Percentiles rank a stretch among this genome's conserved stretches.
phyloP scores from a whole-genome alignment of 2,797 vertebrate genomes.

The Eidolon dupreanum region DNA sequence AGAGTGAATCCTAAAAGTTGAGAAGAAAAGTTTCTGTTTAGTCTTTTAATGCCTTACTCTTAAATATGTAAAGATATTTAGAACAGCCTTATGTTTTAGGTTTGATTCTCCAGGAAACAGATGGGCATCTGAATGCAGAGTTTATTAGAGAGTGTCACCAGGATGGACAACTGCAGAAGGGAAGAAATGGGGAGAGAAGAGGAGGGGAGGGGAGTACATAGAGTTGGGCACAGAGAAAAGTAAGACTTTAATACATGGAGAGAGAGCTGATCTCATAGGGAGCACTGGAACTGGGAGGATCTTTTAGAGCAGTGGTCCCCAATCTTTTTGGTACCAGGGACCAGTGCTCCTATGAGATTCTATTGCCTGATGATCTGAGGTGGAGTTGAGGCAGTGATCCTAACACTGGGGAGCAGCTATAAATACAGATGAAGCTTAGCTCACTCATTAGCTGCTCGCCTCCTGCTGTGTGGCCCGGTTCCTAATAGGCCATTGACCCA shows the following conservation, averaged over 20 bases:
- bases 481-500: too few relatives aligned
- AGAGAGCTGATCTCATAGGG: not conserved
- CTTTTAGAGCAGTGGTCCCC: too few relatives aligned
- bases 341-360: too few relatives aligned
- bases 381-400: too few relatives aligned
- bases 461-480: too few relatives aligned
- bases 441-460: too few relatives aligned
- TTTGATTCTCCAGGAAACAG: not conserved
- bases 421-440: too few relatives aligned
- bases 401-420: too few relatives aligned
- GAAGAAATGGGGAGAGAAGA: not conserved
- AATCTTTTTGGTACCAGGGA: too few relatives aligned
- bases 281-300: not conserved
- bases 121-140: not conserved
- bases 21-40: not conserved
- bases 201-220: not conserved
- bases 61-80: not conserved
- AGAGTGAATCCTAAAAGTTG: not conserved
- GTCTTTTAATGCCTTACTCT: not conserved
- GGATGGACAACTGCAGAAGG: not conserved
- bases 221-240: not conserved
- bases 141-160: not conserved
- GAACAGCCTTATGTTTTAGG: not conserved
- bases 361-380: too few relatives aligned
- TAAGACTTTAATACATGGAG: not conserved